A percentile compares a stretch with the other conserved stretches of the same genome.
Evolutionary conservation across 2,797 vertebrate species (phyloP).

Genomic region (Silurus aristotelis): DNA sequence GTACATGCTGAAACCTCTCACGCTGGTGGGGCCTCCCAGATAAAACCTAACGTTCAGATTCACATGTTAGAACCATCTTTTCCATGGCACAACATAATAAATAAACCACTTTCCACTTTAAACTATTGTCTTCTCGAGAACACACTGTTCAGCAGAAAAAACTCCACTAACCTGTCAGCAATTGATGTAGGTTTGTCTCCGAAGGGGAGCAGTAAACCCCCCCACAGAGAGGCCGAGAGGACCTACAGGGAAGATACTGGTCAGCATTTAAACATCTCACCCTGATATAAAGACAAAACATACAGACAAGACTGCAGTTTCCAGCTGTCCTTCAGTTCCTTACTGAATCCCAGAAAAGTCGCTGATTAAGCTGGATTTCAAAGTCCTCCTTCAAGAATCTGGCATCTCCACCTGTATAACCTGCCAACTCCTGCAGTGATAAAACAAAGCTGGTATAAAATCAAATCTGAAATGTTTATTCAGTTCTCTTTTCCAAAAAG

Average conservation of each 20-base stretch:
- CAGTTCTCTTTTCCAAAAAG: background rate
- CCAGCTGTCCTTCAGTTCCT: slow-evolving; percentile 54
- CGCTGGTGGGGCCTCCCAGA: slow-evolving; percentile 93
- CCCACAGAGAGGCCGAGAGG: slow-evolving; percentile 90
- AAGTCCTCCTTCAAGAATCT: slow-evolving; percentile 95
- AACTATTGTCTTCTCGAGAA: background rate
- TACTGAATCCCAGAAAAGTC: slow-evolving; percentile 87
- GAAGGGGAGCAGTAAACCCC: slow-evolving; percentile 88
- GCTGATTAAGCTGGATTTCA: slow-evolving; percentile 90
- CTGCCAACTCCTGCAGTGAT: slow-evolving; percentile 85
- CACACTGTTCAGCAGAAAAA: background rate
- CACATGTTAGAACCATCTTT: background rate
- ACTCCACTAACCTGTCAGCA: slow-evolving; percentile 84
- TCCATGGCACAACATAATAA: background rate
- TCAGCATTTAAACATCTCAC: background rate
- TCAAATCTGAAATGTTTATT: background rate
- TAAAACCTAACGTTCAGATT: slow-evolving; percentile 82
- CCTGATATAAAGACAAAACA: background rate
- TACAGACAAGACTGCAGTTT: background rate
- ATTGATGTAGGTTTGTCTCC: slow-evolving; percentile 88
- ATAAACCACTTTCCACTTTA: background rate
- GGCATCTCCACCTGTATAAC: slow-evolving; percentile 92
- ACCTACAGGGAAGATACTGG: slow-evolving; percentile 72
- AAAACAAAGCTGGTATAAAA: background rate
- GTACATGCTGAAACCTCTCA: slow-evolving; percentile 98